Base-by-base conservation (phyloP, 2,797 vertebrate genomes). In the Tadarida brasiliensis region DNA sequence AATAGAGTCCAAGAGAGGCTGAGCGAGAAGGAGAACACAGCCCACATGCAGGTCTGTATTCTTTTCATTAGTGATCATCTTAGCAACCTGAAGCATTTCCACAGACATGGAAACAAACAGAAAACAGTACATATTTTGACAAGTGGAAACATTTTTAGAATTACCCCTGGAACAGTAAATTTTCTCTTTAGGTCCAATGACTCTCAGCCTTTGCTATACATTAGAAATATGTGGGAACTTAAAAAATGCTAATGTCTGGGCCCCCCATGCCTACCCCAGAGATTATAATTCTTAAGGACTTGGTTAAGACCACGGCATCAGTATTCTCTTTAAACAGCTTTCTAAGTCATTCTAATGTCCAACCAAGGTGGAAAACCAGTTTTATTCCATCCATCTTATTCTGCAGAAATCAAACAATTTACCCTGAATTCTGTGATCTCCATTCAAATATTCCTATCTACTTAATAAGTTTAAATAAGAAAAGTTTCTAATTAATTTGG, bases 391-490 rank as follows among this genome's bases (percentile, higher is more conserved):
- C 30, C 28, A 56, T 16, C 63, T 68, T 35, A 78, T 51, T 51
- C 57, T 63, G 19, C 28, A 96, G 54, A 78, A 89, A 74, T 2
- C 61, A 6, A 78, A 77, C 5, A 12, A 68, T 71, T 49, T 88
- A 82, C 49, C 74, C 44, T 57, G 54, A 82, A 90, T 93, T 65
- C 44, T 78, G 33, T 7, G 3, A 56, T 63, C n/a, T 56, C n/a
- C 35, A 47, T 24, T 86, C 47, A 88, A 71, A 94, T 86, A 77
- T 67, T 88, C n/a, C 84, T 65, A 82, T 15, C 15, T 57, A 70
- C 12, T 92, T 80, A 70, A 39, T 74, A 77, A 30, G 11, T 78
- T 87, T 78, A 82, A 89, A 61, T 56, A 20, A 81, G 57, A 83
- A 87, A 94, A 49, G 54, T n/a, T 4, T 47, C 61, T 71, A 61